Evolutionary conservation across 2,113 vertebrate species (phyloP).

Genomic region (Formicarius rufipectus): DNA sequence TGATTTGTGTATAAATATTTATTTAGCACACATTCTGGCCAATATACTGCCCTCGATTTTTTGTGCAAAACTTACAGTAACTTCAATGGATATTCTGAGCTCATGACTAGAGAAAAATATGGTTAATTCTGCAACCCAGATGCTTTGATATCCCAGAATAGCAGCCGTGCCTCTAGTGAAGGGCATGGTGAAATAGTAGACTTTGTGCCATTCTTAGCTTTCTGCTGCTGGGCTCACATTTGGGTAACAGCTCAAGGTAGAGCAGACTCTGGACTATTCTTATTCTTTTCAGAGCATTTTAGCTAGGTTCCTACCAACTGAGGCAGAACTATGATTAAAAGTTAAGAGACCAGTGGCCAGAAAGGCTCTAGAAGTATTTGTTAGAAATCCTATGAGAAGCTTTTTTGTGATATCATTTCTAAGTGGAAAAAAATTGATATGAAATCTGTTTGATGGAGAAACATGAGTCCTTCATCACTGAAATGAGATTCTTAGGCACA

Average conservation of each 20-base stretch:
- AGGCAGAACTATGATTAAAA: not conserved
- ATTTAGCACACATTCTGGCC: conserved; percentile 72
- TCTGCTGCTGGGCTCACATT: not conserved
- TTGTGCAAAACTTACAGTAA: conserved; percentile 63
- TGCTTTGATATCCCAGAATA: conserved; percentile 54
- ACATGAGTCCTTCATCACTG: not conserved
- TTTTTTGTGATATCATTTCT: not conserved
- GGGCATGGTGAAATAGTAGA: not conserved
- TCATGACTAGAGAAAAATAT: conserved; percentile 58
- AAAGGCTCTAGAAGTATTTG: not conserved
- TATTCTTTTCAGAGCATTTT: not conserved
- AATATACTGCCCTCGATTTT: conserved; percentile 65
- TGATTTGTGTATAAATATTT: conserved; percentile 74
- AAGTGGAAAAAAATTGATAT: not conserved
- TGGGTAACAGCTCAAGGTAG: not conserved
- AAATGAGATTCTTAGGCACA: not conserved
- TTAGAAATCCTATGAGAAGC: not conserved
- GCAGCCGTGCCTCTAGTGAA: conserved; percentile 43
- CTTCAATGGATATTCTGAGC: conserved; percentile 46
- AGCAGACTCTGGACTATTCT: not conserved
- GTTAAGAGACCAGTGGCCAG: not conserved
- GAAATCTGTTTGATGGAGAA: not conserved
- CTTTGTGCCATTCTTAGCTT: conserved; percentile 18
- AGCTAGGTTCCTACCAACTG: not conserved
- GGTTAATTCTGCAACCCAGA: conserved; percentile 54